Evolutionary conservation across 1,140 invertebrate species (phyloP).

Genomic region (Akabosia matsudoensis): DNA sequence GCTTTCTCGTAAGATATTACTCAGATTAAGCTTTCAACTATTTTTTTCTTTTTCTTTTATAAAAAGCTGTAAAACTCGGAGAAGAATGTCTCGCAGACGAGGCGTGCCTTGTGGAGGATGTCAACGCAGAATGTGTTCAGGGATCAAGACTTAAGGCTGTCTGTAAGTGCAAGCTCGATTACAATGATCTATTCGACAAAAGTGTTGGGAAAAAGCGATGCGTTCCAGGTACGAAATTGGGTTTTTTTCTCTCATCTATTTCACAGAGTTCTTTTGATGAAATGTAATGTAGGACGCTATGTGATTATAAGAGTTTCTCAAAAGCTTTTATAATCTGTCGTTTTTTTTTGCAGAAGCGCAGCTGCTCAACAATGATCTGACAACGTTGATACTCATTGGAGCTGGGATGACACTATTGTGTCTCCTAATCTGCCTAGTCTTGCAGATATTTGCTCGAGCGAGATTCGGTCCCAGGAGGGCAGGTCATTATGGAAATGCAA

Average conservation of each 20-base stretch:
- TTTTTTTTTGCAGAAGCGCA: conserved; percentile 39
- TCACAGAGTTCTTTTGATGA: conserved; percentile 9
- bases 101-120: conserved; percentile 43
- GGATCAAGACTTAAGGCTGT: conserved; percentile 26
- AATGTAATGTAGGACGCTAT: background rate
- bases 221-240: conserved; percentile 48
- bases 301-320: background rate
- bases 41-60: conserved; percentile 13
- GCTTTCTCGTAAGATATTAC: background rate
- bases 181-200: conserved; percentile 41
- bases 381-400: conserved; percentile 50
- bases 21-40: background rate
- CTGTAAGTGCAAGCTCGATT: conserved; percentile 36
- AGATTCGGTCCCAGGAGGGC: conserved; percentile 48
- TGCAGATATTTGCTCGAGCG: conserved; percentile 50
- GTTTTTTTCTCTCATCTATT: too few relatives aligned
- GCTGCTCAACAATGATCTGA: conserved; percentile 49
- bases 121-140: conserved; percentile 32
- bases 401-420: conserved; percentile 50
- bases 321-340: background rate
- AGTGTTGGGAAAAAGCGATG: conserved; percentile 39
- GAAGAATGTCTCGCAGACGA: conserved; percentile 43
- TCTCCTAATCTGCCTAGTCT: conserved; percentile 50
- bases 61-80: conserved; percentile 41
- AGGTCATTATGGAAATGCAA: conserved; percentile 31